Conservation (phyloP, 2,113 vertebrate species). For the Polypterus senegalus region DNA sequence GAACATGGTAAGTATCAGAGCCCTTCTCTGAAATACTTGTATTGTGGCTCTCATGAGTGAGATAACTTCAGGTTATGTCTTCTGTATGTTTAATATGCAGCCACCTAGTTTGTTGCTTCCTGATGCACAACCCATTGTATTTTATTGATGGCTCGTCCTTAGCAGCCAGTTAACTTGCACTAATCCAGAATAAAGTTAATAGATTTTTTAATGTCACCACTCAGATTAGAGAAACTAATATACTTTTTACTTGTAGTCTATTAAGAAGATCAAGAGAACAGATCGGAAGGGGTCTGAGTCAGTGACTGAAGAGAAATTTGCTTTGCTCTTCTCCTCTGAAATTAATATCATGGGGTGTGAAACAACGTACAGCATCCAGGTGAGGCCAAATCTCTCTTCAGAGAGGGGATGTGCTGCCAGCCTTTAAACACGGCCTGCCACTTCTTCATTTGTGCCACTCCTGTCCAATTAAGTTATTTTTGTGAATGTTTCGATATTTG, state of each 20-base stretch:
- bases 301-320: slow-evolving; percentile 93
- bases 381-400: slow-evolving; percentile 21
- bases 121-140: too few species aligned
- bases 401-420: too few species aligned
- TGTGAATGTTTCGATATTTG: too few species aligned
- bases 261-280: slow-evolving; percentile 91
- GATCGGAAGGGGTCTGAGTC: slow-evolving; percentile 90
- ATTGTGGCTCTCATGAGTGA: too few species aligned
- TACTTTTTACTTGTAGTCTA: slow-evolving; percentile 48
- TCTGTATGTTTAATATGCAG: too few species aligned
- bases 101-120: too few species aligned
- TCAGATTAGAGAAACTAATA: neutral
- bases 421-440: neutral
- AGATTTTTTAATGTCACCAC: neutral
- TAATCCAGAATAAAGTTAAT: neutral
- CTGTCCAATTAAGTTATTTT: too few species aligned
- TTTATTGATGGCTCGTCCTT: too few species aligned
- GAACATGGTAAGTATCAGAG: slow-evolving; percentile 65
- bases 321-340: slow-evolving; percentile 70
- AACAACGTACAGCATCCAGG: slow-evolving; percentile 64
- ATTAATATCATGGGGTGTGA: slow-evolving; percentile 60
- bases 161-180: neutral
- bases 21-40: neutral
- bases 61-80: too few species aligned
- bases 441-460: neutral